Evolutionary conservation across 2,797 vertebrate genomes (phyloP), one percentile per base, ranked within the genome.

Genomic region (Dendrocincla fuliginosa): DNA sequence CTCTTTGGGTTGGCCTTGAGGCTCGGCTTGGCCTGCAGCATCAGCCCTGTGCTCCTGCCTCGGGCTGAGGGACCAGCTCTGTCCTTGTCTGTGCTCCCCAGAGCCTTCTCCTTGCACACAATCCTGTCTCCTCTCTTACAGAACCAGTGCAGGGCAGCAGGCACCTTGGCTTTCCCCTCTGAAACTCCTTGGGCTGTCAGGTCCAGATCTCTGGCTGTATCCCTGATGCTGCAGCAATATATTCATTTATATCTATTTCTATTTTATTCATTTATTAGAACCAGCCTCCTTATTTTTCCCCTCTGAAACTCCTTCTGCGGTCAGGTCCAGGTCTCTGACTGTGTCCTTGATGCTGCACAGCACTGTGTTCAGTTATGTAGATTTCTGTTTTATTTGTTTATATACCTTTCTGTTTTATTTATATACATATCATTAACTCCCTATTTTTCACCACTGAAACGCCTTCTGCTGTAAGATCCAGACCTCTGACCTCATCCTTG

Each of bases 1-100:
- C 71, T 89, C 89, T 75, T 87, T 24, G 84, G 74, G 75, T 82
- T 69, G 80, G 44, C 50, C 75, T 70, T 63, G 71, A 74, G 60
- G 68, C 68, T 78, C 63, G 2, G 79, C 84, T 46, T 60, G 89
- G 94, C 75, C 94, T 59, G 81, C 47, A 44, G 81, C 84, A 65
- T 63, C 86, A 63, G 84, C 67, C 24, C 84, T 79, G 70, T 49
- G 6, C 80, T 82, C 61, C 84, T 95, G 86, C 47, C 81, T 44
- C 18, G 1, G 55, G 74, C 77, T 89, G 84, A 85, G 63, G 27
- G 5, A 16, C 7, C 6, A 11, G 35, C 55, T 69, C 2, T 1
- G 55, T 89, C 84, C 23, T 67, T 8, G 2, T 22, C 44, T 46
- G 44, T 22, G 44, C 20, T 47, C 46, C 23, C 46, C 2, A 7